Conservation (phyloP, 2,113 vertebrate genomes). For the Diphyllodes magnificus region DNA sequence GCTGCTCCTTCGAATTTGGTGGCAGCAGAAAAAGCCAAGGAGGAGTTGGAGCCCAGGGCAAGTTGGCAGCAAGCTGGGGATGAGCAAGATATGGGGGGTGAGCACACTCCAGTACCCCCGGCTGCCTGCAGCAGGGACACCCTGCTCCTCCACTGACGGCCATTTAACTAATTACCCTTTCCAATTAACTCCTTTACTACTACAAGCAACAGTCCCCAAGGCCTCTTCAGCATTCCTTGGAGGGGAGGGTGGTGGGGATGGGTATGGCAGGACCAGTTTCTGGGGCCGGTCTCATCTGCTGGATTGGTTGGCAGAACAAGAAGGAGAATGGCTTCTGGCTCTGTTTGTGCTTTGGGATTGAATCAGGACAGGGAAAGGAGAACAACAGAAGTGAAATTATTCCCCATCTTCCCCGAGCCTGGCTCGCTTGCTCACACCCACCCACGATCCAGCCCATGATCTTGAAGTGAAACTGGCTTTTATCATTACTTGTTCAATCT, state of each 20-base stretch:
- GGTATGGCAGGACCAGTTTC: not conserved
- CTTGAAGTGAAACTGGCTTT: not conserved
- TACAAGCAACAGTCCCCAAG: accelerated
- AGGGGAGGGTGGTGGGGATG: not conserved
- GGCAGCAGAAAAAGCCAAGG: not conserved
- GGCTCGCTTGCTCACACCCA: not conserved
- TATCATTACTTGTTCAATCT: not conserved
- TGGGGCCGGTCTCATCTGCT: not conserved
- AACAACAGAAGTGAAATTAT: not conserved
- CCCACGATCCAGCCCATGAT: not conserved
- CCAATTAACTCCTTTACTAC: not conserved
- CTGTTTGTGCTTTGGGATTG: not conserved
- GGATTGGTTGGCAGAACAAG: not conserved
- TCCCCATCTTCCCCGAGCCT: not conserved
- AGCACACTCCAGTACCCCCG: not conserved
- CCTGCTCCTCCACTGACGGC: not conserved
- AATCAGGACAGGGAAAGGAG: not conserved
- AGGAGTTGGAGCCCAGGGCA: not conserved
- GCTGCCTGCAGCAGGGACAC: not conserved
- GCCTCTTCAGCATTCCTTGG: not conserved
- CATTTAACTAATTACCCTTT: not conserved
- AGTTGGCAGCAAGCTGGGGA: not conserved
- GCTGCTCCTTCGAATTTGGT: not conserved
- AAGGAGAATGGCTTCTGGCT: not conserved
- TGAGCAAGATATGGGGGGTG: accelerated